phyloP scores from a whole-genome alignment of 2,797 vertebrate genomes.

The Heliangelus exortis region DNA sequence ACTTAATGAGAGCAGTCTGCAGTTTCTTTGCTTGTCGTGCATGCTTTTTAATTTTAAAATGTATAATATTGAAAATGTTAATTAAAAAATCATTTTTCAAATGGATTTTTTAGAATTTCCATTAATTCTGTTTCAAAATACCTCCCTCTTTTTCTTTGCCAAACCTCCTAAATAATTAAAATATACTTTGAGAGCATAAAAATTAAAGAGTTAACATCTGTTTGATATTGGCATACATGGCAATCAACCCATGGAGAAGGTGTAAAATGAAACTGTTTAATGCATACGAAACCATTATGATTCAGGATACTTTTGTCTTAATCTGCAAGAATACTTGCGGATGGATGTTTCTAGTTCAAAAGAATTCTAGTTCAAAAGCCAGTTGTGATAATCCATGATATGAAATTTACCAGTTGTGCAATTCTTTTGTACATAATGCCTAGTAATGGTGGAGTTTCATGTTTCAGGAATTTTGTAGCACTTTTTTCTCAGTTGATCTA shows the following conservation, averaged over 20 bases:
- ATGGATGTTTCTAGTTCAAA: neutral
- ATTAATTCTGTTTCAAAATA: neutral
- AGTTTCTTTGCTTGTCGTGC: neutral
- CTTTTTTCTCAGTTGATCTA: neutral
- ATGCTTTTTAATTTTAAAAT: neutral
- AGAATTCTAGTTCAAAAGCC: neutral
- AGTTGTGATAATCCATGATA: neutral
- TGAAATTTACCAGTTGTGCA: neutral
- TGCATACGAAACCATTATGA: neutral
- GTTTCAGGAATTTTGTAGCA: neutral
- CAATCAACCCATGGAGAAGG: conserved; percentile 14
- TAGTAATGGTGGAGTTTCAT: neutral
- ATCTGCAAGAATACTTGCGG: neutral
- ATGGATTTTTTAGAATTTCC: conserved; percentile 8
- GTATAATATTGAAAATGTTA: neutral
- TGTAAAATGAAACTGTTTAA: conserved; percentile 35
- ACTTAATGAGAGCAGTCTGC: neutral
- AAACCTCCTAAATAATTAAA: conserved; percentile 21
- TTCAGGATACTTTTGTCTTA: conserved; percentile 14
- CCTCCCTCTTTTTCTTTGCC: neutral
- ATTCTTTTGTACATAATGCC: neutral
- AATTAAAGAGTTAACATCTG: conserved; percentile 29
- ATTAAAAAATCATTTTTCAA: neutral
- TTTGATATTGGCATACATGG: conserved; percentile 34
- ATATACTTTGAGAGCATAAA: conserved; percentile 4